Base-by-base conservation (phyloP, 2,113 vertebrate species). In the Corydoras maculifer region DNA sequence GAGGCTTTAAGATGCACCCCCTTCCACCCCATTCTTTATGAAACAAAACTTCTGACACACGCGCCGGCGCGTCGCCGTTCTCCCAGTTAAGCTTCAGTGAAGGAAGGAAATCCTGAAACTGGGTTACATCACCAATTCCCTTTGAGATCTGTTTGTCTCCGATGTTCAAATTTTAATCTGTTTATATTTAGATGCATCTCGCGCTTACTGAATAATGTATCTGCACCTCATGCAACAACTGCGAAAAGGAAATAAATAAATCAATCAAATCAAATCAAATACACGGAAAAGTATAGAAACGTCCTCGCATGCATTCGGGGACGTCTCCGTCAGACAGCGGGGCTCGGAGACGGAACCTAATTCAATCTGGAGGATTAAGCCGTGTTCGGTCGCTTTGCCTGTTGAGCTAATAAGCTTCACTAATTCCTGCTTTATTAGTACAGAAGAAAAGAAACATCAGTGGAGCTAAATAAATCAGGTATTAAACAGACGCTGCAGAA, bases 121-220 rank as follows among this genome's bases (percentile, higher is more conserved):
- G 80, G 84, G 86, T 85, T 87, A 84, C 81, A 66, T 79, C 80
- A 83, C 81, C 75, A 69, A 80, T 77, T 86, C 81, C 79, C 83
- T 85, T 79, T 78, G 82, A 84, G 82, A 81, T 75, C 62, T 68
- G 78, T 77, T 70, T 83, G 72, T 84, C 82, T 84, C 81, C 82
- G 85, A 86, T 82, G 84, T 82, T 88, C 76, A 85, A 88, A 86
- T 82, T 88, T 85, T 85, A 87, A 88, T 87, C 82, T 87, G 87
- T 88, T 88, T 88, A 87, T 85, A 84, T 87, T 86, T 88, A 87
- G 86, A 81, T 72, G 76, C 84, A 51, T 75, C 77, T 80, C 83
- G 76, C 79, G 11, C 58, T 73, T 77, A 84, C 80, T 89, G 70
- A 88, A 86, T 86, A 84, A 87, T 86, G 84, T 70, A 83, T 70